These are phyloP conservation scores for Neoascia interrupta DNA, from an alignment of 2,888 invertebrate species.

Conservation along the genomic window DNA sequence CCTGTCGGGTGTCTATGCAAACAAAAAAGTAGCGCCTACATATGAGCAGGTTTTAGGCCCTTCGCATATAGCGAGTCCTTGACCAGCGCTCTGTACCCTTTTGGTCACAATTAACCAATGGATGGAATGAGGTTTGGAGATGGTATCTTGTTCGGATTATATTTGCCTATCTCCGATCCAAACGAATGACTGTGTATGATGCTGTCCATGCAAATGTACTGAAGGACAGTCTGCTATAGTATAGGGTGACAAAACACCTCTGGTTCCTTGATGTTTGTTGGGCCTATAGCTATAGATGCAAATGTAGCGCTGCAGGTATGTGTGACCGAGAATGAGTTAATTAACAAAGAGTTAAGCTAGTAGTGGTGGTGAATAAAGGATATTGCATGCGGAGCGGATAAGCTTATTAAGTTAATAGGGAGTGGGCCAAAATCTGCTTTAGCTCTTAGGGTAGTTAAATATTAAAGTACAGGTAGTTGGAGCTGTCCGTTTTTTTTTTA, in stretches of 20 bases:
- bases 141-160: constrained; percentile 44
- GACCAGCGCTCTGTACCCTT: neutral
- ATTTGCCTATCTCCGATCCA: constrained; percentile 48
- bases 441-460: too few species aligned
- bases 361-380: too few species aligned
- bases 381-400: too few species aligned
- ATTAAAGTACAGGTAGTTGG: too few species aligned
- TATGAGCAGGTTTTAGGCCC: constrained; percentile 11
- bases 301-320: constrained; percentile 39
- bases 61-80: neutral
- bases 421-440: too few species aligned
- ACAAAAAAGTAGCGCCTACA: constrained; percentile 50
- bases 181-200: constrained; percentile 27
- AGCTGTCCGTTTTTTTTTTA: too few species aligned
- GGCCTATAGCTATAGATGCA: constrained; percentile 44
- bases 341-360: constrained; percentile 49
- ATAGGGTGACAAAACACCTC: constrained; percentile 34
- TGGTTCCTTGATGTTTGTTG: constrained; percentile 45
- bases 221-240: constrained; percentile 14
- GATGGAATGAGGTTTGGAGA: constrained; percentile 34
- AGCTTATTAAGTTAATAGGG: too few species aligned
- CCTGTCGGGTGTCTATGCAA: constrained; percentile 50
- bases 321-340: constrained; percentile 42
- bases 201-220: constrained; percentile 30
- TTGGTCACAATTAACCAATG: neutral